A percentile compares a stretch with the other conserved stretches of the same genome.
phyloP scores from a whole-genome alignment of 2,888 invertebrate genomes.

The Andrena camellia region DNA sequence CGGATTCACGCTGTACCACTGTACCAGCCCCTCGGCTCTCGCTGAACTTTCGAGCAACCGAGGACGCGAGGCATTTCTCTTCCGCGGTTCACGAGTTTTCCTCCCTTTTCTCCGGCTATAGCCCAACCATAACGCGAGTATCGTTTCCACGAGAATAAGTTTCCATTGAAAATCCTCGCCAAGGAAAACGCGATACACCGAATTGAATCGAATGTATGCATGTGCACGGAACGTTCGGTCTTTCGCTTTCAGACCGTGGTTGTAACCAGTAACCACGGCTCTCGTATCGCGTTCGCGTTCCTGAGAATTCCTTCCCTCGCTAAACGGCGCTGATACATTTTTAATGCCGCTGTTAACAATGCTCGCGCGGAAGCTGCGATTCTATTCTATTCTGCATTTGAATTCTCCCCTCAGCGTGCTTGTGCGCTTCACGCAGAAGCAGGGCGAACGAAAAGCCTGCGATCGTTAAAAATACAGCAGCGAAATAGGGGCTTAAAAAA shows the following conservation, averaged over 20 bases:
- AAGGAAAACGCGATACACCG: slow-evolving; percentile 27
- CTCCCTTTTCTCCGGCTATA: not conserved
- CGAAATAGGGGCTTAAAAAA: not conserved
- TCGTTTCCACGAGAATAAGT: slow-evolving; percentile 35
- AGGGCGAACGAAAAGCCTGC: too few species aligned
- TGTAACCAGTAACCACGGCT: not conserved
- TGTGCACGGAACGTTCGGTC: not conserved
- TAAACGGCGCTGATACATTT: not conserved
- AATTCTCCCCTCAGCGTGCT: too few species aligned
- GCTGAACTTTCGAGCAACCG: slow-evolving; percentile 9
- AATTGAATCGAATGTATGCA: slow-evolving; percentile 10
- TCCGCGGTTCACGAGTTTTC: slow-evolving; percentile 17
- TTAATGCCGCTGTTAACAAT: not conserved
- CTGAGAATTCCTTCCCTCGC: not conserved
- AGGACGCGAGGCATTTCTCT: slow-evolving; percentile 18
- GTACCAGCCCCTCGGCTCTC: not conserved
- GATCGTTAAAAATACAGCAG: not conserved
- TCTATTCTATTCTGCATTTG: too few species aligned
- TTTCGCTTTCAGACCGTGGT: not conserved
- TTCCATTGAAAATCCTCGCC: slow-evolving; percentile 29
- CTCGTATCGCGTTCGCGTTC: not conserved
- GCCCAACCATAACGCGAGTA: slow-evolving; percentile 23
- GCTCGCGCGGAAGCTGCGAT: too few species aligned
- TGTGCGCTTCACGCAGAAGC: too few species aligned
- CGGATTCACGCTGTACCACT: not conserved